Evolutionary conservation across 64 coral and sea anemone species (phyloP), one percentile per base, ranked within the genome.

Genomic region (Pachyseris speciosa): DNA sequence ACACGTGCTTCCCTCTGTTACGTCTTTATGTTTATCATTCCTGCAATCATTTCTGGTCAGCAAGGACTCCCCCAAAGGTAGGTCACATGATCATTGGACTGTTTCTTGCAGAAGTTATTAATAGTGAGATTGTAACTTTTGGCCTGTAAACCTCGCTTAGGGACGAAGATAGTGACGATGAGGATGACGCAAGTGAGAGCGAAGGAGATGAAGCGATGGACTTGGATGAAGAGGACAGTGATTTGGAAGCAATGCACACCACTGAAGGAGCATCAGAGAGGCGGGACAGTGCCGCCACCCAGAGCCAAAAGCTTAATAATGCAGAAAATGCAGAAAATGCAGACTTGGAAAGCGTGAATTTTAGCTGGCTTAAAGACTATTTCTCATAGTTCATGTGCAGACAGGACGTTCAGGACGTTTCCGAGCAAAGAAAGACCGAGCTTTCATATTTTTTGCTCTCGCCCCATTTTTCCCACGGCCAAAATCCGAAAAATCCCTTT

Each of bases 1-100:
- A 6, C 93, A 94, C 67, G 93, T 94, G 5, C 69, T 94, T 15
- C 93, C 93, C n/a, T 81, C 93, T 55, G 93, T 94, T 39, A 51
- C 69, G 17, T 19, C 72, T 10, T 40, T 94, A 44, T 94, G 86
- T 59, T 66, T 60, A 22, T 83, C 66, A 39, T 94, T 94, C 17
- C 80, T 94, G 19, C 75, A 90, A 29, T 94, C 93, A 32, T 44
- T 94, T 28, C 69, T 94, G 30, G 78, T 90, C 69, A 90, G 63
- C 58, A 90, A 80, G 27, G 37, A 79, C 16, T 40, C 71, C 29
- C 15, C 31, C 64, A 64, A 75, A 79, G 63, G 38, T 74, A 80
- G 15, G 31, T 19, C 6, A 11, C 27, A 29, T 32, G 64, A 33
- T 10, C 1, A 15, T 20, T 34, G 29, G 17, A 37, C 15, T 2